Conservation (phyloP, 2,797 vertebrate genomes). For the Coregonus ussuriensis region DNA sequence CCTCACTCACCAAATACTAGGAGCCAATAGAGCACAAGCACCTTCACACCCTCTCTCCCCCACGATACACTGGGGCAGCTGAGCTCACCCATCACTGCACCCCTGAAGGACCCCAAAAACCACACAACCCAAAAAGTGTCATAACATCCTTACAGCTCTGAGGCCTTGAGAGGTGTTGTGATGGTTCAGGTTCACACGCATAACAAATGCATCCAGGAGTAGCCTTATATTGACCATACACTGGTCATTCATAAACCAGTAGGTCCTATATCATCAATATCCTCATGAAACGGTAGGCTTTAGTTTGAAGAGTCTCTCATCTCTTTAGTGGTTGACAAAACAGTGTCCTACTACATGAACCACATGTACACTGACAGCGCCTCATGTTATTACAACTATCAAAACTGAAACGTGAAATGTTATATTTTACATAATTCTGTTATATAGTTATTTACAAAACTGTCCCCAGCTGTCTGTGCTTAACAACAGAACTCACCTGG, state of each 20-base stretch:
- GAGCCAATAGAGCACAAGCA: slow-evolving; percentile 52
- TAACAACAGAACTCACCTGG: neutral
- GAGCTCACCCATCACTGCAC: slow-evolving; percentile 42
- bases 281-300: neutral
- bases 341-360: neutral
- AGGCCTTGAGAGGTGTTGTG: neutral
- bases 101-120: slow-evolving; percentile 25
- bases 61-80: slow-evolving; percentile 16
- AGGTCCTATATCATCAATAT: no score
- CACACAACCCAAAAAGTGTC: neutral
- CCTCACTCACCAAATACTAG: slow-evolving; percentile 55
- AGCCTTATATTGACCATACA: no score
- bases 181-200: neutral
- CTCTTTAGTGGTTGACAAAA: neutral
- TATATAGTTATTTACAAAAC: neutral
- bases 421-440: neutral
- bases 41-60: slow-evolving; percentile 10
- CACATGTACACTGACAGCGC: neutral
- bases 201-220: no score
- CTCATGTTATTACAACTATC: neutral
- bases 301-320: neutral
- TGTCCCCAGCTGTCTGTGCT: neutral
- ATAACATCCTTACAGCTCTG: neutral
- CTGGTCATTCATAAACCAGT: neutral
- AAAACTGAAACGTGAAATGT: neutral